Evolutionary conservation across 2,797 vertebrate genomes (phyloP).

Genomic region (Graptemys geographica): DNA sequence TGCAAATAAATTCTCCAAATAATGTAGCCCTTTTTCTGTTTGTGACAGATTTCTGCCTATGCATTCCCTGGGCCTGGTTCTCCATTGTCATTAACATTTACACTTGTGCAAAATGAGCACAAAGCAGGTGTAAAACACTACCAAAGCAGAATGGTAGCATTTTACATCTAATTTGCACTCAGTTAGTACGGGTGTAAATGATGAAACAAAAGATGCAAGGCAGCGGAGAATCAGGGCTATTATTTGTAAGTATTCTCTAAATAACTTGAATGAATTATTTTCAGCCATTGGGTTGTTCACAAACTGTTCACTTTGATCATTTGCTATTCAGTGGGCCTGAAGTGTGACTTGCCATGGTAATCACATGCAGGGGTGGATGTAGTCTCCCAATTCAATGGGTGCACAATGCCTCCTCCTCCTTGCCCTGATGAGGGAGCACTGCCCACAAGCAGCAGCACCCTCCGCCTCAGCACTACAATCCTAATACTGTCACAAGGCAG

Average conservation of each 20-base stretch:
- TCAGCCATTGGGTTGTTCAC: neutral
- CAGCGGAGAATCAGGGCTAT: neutral
- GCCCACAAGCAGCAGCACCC: no score
- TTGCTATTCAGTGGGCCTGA: neutral
- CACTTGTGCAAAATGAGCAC: neutral
- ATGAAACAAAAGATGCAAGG: neutral
- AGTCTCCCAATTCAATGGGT: no score
- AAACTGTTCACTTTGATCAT: neutral
- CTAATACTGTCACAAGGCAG: no score
- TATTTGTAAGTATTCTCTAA: constrained; percentile 1
- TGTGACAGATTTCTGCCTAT: neutral
- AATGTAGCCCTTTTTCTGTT: neutral
- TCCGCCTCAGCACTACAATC: no score
- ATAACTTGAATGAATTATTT: neutral
- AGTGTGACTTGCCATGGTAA: no score
- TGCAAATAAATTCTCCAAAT: neutral
- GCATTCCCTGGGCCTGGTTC: neutral
- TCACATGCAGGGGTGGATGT: no score
- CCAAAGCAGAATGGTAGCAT: neutral
- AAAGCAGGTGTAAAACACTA: neutral
- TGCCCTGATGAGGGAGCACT: no score
- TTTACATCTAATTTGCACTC: neutral
- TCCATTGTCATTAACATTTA: neutral
- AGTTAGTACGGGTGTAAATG: neutral
- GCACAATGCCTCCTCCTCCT: no score